Conservation (phyloP, 2,797 vertebrate species). For the Hyperoplus lanceolatus region DNA sequence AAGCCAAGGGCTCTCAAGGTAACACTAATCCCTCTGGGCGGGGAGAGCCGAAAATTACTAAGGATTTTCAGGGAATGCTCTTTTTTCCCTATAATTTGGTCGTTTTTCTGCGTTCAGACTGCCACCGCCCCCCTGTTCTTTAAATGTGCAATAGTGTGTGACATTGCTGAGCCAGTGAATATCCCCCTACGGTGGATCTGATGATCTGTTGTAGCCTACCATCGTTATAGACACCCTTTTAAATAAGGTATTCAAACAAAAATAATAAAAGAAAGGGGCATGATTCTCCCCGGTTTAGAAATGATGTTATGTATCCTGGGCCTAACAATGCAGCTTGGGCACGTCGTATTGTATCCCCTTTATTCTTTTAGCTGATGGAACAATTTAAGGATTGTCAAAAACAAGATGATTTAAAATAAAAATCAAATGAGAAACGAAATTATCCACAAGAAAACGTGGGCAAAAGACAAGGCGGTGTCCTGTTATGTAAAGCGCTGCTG, state of each 20-base stretch:
- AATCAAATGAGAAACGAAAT: neutral
- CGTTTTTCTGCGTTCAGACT: slow-evolving; percentile 17
- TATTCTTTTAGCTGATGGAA: neutral
- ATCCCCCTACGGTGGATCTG: neutral
- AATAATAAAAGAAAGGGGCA: neutral
- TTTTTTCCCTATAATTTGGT: slow-evolving; percentile 26
- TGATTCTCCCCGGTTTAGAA: no score
- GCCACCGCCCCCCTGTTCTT: neutral
- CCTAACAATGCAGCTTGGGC: neutral
- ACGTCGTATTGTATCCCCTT: neutral
- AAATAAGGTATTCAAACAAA: neutral
- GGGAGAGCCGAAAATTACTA: slow-evolving; percentile 54
- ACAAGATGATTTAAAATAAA: neutral
- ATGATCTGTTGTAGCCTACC: neutral
- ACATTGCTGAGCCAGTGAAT: neutral
- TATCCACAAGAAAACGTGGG: neutral
- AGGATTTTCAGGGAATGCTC: slow-evolving; percentile 45
- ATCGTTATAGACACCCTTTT: neutral
- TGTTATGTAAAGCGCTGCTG: slow-evolving; percentile 59
- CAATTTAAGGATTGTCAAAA: neutral
- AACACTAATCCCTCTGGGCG: slow-evolving; percentile 65
- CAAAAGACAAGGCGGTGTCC: neutral
- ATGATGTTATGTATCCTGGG: neutral
- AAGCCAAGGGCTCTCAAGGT: slow-evolving; percentile 80
- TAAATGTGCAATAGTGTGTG: neutral